A percentile compares a stretch with the other conserved stretches of the same genome.
phyloP scores from a whole-genome alignment of 2,888 invertebrate species.

The Oxyteleia sp. region DNA sequence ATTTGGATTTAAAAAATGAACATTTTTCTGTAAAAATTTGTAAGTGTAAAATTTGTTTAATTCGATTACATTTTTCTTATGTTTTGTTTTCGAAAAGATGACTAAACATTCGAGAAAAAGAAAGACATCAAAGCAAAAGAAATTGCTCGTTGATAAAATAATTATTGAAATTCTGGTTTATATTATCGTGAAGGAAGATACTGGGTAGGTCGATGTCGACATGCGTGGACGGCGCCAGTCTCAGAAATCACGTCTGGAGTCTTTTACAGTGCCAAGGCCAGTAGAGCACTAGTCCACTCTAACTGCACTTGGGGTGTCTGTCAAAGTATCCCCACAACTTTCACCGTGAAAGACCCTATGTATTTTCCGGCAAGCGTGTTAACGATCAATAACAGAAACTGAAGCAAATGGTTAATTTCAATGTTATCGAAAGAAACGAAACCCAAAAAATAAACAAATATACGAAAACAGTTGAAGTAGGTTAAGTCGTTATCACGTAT shows the following conservation, averaged over 20 bases:
- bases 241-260: constrained; percentile 58
- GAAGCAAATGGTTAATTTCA: constrained; percentile 37
- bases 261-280: constrained; percentile 66
- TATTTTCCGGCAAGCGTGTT: constrained; percentile 33
- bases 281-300: constrained; percentile 66
- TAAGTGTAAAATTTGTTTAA: too few species aligned
- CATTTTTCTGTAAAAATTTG: too few species aligned
- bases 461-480: neutral
- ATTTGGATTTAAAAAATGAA: too few species aligned
- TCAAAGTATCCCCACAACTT: constrained; percentile 62
- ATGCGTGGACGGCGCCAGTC: constrained; percentile 53
- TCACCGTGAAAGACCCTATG: constrained; percentile 46
- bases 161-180: constrained; percentile 2
- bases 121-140: too few species aligned
- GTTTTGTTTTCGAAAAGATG: neutral
- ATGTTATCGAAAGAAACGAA: constrained; percentile 20
- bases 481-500: constrained; percentile 5
- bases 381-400: constrained; percentile 56
- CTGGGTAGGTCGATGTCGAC: constrained; percentile 35
- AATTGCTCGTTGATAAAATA: too few species aligned
- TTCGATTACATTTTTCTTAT: neutral
- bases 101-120: too few species aligned
- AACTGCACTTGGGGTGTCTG: constrained; percentile 63
- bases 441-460: constrained; percentile 18
- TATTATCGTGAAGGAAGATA: constrained; percentile 21